Conservation (phyloP, 2,888 invertebrate genomes). For the Oxytorus armatus region DNA sequence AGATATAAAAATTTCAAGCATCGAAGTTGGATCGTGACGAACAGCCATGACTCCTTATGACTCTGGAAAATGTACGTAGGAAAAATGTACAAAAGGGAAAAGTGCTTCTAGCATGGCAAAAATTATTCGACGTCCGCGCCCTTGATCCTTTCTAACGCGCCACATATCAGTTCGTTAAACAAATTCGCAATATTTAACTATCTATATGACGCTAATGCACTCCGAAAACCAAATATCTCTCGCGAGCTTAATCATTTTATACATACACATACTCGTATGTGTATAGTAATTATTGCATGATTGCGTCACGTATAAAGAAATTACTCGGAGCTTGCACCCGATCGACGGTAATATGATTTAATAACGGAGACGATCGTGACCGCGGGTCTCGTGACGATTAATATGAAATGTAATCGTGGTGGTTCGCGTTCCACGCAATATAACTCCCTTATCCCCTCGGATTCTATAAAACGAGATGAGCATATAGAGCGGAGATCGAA, state of each 20-base stretch:
- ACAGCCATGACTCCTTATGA: too few species aligned
- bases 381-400: slow-evolving; percentile 30
- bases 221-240: slow-evolving; percentile 12
- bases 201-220: slow-evolving; percentile 52
- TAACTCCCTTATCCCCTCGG: background rate
- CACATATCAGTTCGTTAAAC: background rate
- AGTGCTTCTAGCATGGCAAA: background rate
- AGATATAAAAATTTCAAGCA: too few species aligned
- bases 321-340: slow-evolving; percentile 14
- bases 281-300: slow-evolving; percentile 12
- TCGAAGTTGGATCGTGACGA: too few species aligned
- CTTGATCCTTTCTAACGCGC: background rate
- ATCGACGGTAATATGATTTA: slow-evolving; percentile 20
- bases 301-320: slow-evolving; percentile 39
- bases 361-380: slow-evolving; percentile 42
- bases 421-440: slow-evolving; percentile 7
- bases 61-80: background rate
- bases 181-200: slow-evolving; percentile 35
- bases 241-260: slow-evolving; percentile 36
- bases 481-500: background rate
- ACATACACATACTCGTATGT: background rate
- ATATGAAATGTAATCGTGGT: slow-evolving; percentile 28
- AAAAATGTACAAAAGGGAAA: background rate
- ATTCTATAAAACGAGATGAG: background rate
- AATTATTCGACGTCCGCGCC: background rate